Evolutionary conservation across 64 coral and sea anemone species (phyloP).

Genomic region (Pachyseris speciosa): DNA sequence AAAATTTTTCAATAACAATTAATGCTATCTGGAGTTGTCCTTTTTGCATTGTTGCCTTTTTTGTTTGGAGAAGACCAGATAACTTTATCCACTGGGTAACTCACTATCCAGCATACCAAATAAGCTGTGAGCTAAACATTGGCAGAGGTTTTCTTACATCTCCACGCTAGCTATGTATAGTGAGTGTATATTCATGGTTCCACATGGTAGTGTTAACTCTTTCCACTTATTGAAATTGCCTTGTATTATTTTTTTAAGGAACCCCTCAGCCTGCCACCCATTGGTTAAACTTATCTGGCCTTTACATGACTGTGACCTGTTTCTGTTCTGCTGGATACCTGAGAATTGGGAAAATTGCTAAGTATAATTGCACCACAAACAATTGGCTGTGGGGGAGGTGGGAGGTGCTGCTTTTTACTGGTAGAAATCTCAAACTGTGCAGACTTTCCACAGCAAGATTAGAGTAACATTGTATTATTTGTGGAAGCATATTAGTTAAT

Average conservation of each 20-base stretch:
- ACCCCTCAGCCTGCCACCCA: conserved; percentile 9
- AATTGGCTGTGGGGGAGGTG: neutral
- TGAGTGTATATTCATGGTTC: neutral
- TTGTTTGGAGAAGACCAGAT: conserved; percentile 3
- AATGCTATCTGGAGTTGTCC: neutral
- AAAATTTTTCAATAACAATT: neutral
- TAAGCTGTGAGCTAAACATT: neutral
- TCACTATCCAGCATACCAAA: neutral
- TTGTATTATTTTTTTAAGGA: neutral
- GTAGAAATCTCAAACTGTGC: neutral
- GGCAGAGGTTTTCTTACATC: neutral
- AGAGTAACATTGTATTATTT: neutral
- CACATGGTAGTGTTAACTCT: neutral
- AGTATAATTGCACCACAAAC: neutral
- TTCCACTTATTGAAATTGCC: neutral
- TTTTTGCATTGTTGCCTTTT: neutral
- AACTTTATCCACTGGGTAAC: neutral
- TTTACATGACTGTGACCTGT: conserved; percentile 36
- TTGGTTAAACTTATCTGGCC: conserved; percentile 16
- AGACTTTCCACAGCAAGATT: conserved; percentile 7
- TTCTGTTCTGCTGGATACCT: conserved; percentile 36
- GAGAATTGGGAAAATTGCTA: conserved; percentile 8
- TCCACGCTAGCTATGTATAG: neutral
- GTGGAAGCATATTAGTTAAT: no score
- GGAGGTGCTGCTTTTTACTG: neutral